These are phyloP conservation scores for Apotomis turbidana DNA, from an alignment of 2,888 invertebrate genomes.

Conservation along the genomic window DNA sequence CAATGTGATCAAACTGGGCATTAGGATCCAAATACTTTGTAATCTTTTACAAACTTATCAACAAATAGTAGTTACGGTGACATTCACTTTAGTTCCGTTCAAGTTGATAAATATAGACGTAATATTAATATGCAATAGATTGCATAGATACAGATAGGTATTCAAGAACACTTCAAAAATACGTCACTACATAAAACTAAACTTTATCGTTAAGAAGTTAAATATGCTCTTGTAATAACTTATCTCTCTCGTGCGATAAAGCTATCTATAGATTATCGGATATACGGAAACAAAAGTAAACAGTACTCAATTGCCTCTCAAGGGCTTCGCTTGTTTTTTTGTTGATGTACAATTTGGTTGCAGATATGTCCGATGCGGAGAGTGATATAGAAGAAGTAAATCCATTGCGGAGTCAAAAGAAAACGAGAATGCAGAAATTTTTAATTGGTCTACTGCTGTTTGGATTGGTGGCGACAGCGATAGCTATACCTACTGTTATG, in stretches of 20 bases:
- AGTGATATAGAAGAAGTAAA: conserved; percentile 19
- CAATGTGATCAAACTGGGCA: too few relatives aligned
- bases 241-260: conserved; percentile 20
- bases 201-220: too few relatives aligned
- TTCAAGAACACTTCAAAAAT: too few relatives aligned
- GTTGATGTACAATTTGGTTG: conserved; percentile 8
- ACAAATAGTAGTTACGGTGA: too few relatives aligned
- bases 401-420: conserved; percentile 24
- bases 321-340: conserved; percentile 6
- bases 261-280: conserved; percentile 17
- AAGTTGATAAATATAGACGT: too few relatives aligned
- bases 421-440: conserved; percentile 14
- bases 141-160: too few relatives aligned
- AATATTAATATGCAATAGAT: too few relatives aligned
- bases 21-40: too few relatives aligned
- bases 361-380: conserved; percentile 31
- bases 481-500: conserved; percentile 32
- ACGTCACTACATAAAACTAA: too few relatives aligned
- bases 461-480: conserved; percentile 1
- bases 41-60: too few relatives aligned
- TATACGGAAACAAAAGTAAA: conserved; percentile 8
- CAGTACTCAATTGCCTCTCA: conserved; percentile 8
- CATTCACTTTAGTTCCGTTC: too few relatives aligned
- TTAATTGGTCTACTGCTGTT: conserved; percentile 2
- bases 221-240: not conserved